Evolutionary conservation across 1,140 invertebrate species (phyloP).

Genomic region (Drosophila trapezifrons): DNA sequence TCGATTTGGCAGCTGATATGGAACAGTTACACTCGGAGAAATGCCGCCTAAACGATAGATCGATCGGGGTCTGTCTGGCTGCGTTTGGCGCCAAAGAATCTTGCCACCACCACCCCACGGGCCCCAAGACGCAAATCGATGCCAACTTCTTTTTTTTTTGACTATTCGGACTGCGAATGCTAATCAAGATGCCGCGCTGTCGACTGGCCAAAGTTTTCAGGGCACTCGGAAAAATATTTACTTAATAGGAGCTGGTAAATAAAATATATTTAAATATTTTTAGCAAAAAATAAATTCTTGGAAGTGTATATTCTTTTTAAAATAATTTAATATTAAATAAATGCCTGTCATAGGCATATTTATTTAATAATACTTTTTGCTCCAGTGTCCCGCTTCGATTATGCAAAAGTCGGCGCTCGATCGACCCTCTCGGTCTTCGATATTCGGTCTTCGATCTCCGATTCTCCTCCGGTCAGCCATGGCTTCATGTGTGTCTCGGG

Average conservation of each 20-base stretch:
- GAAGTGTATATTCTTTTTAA: too few relatives aligned
- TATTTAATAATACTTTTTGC: conserved; percentile 14
- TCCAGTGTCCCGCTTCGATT: conserved; percentile 51
- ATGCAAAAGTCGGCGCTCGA: conserved; percentile 61
- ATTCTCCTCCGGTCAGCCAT: conserved; percentile 14
- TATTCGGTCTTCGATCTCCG: conserved; percentile 15
- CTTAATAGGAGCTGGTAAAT: neutral
- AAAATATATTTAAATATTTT: too few relatives aligned
- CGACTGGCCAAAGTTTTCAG: conserved; percentile 31
- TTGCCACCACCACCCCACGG: conserved; percentile 76
- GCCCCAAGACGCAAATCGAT: conserved; percentile 35
- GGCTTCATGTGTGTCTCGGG: conserved; percentile 66
- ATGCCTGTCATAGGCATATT: too few relatives aligned
- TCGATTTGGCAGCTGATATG: conserved; percentile 42
- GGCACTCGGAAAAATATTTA: conserved; percentile 12
- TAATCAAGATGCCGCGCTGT: conserved; percentile 76
- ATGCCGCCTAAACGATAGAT: conserved; percentile 12
- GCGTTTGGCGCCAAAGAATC: conserved; percentile 74
- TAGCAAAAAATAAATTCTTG: too few relatives aligned
- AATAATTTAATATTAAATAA: too few relatives aligned
- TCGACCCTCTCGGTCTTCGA: conserved; percentile 39
- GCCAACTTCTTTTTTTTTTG: conserved; percentile 40
- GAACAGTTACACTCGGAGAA: conserved; percentile 46
- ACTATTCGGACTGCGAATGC: conserved; percentile 46
- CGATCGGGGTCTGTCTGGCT: conserved; percentile 35